A percentile compares a stretch with the other conserved stretches of the same genome.
phyloP scores from a whole-genome alignment of 2,888 invertebrate species.

The Lepas anatifera region DNA sequence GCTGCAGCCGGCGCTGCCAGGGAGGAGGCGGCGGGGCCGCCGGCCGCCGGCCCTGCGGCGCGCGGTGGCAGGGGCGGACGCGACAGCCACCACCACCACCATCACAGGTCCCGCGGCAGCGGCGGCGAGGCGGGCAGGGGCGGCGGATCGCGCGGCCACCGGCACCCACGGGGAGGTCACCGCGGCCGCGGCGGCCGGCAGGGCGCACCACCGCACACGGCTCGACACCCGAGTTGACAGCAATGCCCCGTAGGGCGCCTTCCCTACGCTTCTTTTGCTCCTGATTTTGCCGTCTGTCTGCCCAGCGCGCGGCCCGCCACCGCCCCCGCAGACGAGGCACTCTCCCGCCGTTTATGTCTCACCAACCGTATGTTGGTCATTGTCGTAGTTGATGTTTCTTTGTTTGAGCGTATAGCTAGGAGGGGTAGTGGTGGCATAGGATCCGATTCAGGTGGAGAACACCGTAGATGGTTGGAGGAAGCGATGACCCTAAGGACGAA shows the following conservation, averaged over 20 bases:
- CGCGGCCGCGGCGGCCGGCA: background rate
- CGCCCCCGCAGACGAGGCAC: too few relatives aligned
- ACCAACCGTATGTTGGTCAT: background rate
- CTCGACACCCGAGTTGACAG: background rate
- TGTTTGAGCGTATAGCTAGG: too few relatives aligned
- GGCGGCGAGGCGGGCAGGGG: background rate
- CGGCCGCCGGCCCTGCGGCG: too few relatives aligned
- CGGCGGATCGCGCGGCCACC: background rate
- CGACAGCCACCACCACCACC: background rate
- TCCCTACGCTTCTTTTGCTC: constrained; percentile 11
- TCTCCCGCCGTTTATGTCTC: background rate
- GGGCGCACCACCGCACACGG: background rate
- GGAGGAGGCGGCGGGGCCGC: background rate
- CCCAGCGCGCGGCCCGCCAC: too few relatives aligned
- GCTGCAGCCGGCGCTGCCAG: too few relatives aligned
- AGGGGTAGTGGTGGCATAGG: too few relatives aligned
- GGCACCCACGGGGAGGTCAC: background rate
- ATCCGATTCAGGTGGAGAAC: too few relatives aligned
- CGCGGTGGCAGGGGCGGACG: background rate
- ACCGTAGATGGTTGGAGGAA: too few relatives aligned
- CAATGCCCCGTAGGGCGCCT: constrained; percentile 10
- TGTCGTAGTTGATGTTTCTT: too few relatives aligned
- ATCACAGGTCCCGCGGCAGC: background rate
- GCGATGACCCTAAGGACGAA: too few relatives aligned
- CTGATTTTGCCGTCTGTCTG: too few relatives aligned